Evolutionary conservation across 1,140 invertebrate genomes (phyloP), one percentile per base, ranked within the genome.

Genomic region (Cepaea nemoralis): DNA sequence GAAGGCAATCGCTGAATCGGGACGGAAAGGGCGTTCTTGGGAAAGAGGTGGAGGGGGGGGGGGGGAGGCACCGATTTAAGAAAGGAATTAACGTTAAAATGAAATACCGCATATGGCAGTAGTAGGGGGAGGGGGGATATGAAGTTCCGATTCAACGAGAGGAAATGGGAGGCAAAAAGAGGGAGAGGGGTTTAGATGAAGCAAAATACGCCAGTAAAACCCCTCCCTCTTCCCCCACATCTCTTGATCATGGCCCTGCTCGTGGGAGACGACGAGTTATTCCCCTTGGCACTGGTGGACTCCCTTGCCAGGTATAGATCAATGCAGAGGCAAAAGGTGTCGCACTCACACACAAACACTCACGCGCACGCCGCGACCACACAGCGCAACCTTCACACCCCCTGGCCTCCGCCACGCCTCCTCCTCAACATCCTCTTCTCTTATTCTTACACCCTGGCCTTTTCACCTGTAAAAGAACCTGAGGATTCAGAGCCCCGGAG

Each of bases 371-470:
- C 5, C 5, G n/a, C 50, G 50, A 55, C 22, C 59, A 63, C 59
- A 63, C 55, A 3, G n/a, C 69, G 24, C 33, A 27, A 37, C 27
- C 69, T 42, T 37, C 69, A n/a, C 27, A 37, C 31, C 45, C 73
- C 24, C n/a, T 27, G 10, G 16, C 40, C 42, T 35, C 3, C 22
- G 33, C 73, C 40, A 2, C 42, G 5, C 8, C 40, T 42, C 37
- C n/a, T 42, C 45, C 71, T 40, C 31, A 10, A 3, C 33, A 1
- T 70, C 8, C 27, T 27, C 24, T 24, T 37, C 2, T n/a, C 8
- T 42, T 70, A n/a, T 70, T 16, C 22, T 39, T 39, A n/a, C 69
- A 70, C 35, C 66, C 6, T 70, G n/a, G 37, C 69, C 69, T 42
- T 42, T 70, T 42, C 69, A 40, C 69, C 69, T 70, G 35, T 42